These are phyloP conservation scores for Sceloporus tristichus DNA, from an alignment of 2,113 vertebrate genomes.

Conservation along the genomic window DNA sequence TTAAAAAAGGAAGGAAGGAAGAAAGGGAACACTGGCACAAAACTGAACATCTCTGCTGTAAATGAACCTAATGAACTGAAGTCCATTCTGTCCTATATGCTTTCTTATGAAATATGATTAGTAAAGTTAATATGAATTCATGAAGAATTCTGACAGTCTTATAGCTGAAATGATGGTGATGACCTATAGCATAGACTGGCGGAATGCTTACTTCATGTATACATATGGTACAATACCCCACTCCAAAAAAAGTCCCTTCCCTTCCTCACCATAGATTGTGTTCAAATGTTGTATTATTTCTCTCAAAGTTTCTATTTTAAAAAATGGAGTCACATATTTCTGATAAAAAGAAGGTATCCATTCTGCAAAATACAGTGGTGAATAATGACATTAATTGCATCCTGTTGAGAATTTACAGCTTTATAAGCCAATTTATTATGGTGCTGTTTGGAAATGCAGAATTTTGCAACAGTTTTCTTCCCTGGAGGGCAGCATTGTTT, in stretches of 20 bases:
- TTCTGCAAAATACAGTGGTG: background rate
- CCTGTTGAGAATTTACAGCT: too few relatives aligned
- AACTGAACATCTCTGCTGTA: background rate
- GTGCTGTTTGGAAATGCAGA: too few relatives aligned
- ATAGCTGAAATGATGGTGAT: background rate
- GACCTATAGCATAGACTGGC: background rate
- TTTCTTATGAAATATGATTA: constrained; percentile 23
- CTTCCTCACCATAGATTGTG: background rate
- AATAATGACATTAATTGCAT: background rate
- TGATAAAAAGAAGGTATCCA: too few relatives aligned
- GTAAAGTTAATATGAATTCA: constrained; percentile 4
- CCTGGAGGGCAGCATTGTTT: too few relatives aligned
- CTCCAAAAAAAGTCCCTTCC: too few relatives aligned
- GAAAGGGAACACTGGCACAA: background rate
- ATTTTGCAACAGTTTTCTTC: too few relatives aligned
- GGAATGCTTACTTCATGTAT: background rate
- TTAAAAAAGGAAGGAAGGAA: background rate
- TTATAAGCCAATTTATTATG: too few relatives aligned
- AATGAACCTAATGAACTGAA: constrained; percentile 3
- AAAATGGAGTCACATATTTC: background rate
- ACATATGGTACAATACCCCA: background rate
- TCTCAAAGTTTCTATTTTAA: background rate
- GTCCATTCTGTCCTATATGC: background rate
- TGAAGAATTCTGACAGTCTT: background rate
- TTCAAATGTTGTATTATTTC: background rate